Percentiles rank a stretch among this genome's conserved stretches.
These are phyloP conservation scores for Mixornis gularis DNA, from an alignment of 2,113 vertebrate genomes.

Conservation along the genomic window DNA sequence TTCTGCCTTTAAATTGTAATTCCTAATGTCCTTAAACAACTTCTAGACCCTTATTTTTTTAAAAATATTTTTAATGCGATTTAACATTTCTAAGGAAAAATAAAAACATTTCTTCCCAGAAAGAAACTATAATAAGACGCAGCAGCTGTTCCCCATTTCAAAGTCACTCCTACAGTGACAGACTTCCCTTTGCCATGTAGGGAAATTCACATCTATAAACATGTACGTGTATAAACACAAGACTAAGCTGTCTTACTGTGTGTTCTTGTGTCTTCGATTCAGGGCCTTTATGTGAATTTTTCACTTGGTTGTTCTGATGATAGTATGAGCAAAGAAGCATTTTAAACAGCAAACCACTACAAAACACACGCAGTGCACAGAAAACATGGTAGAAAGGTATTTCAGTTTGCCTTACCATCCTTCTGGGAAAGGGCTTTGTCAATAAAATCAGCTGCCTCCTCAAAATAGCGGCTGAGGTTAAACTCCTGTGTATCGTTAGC, in stretches of 20 bases:
- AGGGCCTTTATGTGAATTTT: background rate
- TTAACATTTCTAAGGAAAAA: background rate
- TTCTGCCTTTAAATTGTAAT: background rate
- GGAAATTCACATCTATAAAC: background rate
- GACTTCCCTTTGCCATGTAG: background rate
- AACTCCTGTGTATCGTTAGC: conserved; percentile 93
- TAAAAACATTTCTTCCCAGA: background rate
- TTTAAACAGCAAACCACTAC: background rate
- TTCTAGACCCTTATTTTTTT: background rate
- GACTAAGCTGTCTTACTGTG: background rate
- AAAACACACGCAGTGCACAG: background rate
- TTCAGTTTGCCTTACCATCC: conserved; percentile 78
- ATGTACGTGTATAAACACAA: background rate
- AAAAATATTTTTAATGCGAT: background rate
- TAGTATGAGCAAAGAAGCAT: background rate
- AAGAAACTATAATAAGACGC: background rate
- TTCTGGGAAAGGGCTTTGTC: conserved; percentile 90
- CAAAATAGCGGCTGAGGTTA: conserved; percentile 92
- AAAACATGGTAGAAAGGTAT: background rate
- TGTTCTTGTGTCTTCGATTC: background rate
- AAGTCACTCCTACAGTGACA: background rate
- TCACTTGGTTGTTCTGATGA: background rate
- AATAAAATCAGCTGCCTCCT: conserved; percentile 93
- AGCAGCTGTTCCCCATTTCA: background rate
- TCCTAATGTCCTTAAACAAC: background rate